phyloP scores from a whole-genome alignment of 2,888 invertebrate species.

The Lamellibrachia columna region DNA sequence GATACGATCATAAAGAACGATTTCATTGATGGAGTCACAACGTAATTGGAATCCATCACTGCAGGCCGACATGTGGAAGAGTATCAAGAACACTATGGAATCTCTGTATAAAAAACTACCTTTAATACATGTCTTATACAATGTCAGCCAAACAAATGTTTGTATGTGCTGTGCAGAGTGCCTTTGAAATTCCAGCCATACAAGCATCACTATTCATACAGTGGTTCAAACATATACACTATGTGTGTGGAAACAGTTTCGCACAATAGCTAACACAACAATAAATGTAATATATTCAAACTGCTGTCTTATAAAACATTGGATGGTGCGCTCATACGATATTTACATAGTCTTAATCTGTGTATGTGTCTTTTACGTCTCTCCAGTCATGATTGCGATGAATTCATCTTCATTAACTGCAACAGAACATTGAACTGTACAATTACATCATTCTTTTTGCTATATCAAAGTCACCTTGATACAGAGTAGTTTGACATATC shows the following conservation, averaged over 20 bases:
- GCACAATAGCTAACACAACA: slow-evolving; percentile 1
- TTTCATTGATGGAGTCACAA: background rate
- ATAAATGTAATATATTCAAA: background rate
- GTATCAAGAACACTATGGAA: background rate
- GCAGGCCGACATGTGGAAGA: background rate
- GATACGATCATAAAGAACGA: too few relatives aligned
- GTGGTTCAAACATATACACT: background rate
- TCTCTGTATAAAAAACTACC: background rate
- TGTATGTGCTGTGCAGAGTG: background rate
- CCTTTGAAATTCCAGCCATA: background rate
- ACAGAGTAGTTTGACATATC: background rate
- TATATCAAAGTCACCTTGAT: background rate
- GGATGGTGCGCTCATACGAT: background rate
- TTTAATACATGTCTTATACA: background rate
- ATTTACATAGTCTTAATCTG: background rate
- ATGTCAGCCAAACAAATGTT: background rate
- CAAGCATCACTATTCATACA: background rate
- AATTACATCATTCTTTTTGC: background rate
- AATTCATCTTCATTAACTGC: slow-evolving; percentile 62
- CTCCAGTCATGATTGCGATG: slow-evolving; percentile 62
- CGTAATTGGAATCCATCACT: background rate
- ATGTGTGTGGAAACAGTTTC: background rate
- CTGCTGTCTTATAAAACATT: background rate
- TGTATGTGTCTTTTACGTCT: slow-evolving; percentile 36
- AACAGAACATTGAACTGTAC: slow-evolving; percentile 40